Conservation (phyloP, 2,797 vertebrate genomes). For the Pangasius djambal region DNA sequence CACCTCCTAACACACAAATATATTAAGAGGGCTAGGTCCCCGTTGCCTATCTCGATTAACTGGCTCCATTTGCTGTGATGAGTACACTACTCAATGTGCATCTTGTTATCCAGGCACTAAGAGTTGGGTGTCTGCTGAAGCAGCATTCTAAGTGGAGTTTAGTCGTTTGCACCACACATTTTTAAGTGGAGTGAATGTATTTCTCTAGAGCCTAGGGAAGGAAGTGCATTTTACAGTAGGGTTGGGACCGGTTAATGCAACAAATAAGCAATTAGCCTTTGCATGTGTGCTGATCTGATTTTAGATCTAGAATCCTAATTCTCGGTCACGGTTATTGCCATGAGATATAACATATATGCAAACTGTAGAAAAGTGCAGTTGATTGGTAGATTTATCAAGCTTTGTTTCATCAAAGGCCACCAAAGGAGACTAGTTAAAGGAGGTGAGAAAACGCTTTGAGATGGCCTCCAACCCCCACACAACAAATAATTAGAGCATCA, state of each 20-base stretch:
- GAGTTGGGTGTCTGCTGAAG: slow-evolving; percentile 20
- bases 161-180: slow-evolving; percentile 19
- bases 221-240: background rate
- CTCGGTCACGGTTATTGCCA: background rate
- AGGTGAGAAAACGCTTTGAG: slow-evolving; percentile 45
- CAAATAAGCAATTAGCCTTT: background rate
- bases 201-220: slow-evolving; percentile 7
- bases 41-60: slow-evolving; percentile 50
- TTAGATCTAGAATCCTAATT: background rate
- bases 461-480: slow-evolving; percentile 36
- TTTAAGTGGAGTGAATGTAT: slow-evolving; percentile 41
- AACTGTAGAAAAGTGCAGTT: background rate
- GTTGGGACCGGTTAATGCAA: background rate
- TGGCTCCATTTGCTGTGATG: slow-evolving; percentile 46
- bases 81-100: slow-evolving; percentile 48
- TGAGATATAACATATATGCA: background rate
- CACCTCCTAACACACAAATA: slow-evolving; percentile 41
- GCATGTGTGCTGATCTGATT: background rate
- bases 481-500: slow-evolving; percentile 55
- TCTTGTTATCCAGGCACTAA: slow-evolving; percentile 42
- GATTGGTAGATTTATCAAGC: slow-evolving; percentile 3
- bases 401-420: slow-evolving; percentile 21
- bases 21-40: slow-evolving; percentile 37
- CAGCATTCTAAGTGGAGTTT: slow-evolving; percentile 38
- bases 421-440: slow-evolving; percentile 38